Base-by-base conservation (phyloP, 2,888 invertebrate species). In the Steinernema hermaphroditum region DNA sequence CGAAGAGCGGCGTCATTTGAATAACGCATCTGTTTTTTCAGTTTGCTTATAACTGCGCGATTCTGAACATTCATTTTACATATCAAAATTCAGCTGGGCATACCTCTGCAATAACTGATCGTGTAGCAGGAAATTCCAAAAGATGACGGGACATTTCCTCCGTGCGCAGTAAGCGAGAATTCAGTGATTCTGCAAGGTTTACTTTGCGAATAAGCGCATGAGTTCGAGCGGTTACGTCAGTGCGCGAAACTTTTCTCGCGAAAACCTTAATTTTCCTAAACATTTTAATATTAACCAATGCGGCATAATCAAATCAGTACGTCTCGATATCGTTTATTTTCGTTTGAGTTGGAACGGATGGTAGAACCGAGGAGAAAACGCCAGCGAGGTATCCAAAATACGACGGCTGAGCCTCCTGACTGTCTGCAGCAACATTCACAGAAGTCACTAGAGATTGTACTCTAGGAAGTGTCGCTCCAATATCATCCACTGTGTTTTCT, bases 91-190 rank as follows among this genome's bases (percentile, higher is more conserved):
- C n/a, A n/a, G n/a, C n/a, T 37, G 19, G 27, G 32, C 69, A 70
- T 22, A 76, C 80, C 69, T 78, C 76, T 24, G 80, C 81, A 9
- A 82, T 83, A 12, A 79, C 75, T 14, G 77, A 72, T 37, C 84
- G 69, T 12, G 81, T 82, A 12, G 83, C 80, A 14, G 85, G 85
- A 72, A 71, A 85, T 8, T 74, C 72, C 74, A 81, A 76, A n/a
- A 85, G 75, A 62, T 85, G 85, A 0, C 76, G 74, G 50, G 74
- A 77, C 24, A 85, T 77, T 29, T 83, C 79, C 14, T 76, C 77
- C 8, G 81, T 77, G 2, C 80, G 72, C 37, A 74, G 41, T 22
- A 80, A 49, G 27, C 72, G 54, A 2, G 82, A 78, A 6, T 72
- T 49, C 6, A 73, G 44, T 2, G 81, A 78, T 72, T 82, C 80